Evolutionary conservation across 2,888 invertebrate genomes (phyloP).

Genomic region (Dioctria linearis): DNA sequence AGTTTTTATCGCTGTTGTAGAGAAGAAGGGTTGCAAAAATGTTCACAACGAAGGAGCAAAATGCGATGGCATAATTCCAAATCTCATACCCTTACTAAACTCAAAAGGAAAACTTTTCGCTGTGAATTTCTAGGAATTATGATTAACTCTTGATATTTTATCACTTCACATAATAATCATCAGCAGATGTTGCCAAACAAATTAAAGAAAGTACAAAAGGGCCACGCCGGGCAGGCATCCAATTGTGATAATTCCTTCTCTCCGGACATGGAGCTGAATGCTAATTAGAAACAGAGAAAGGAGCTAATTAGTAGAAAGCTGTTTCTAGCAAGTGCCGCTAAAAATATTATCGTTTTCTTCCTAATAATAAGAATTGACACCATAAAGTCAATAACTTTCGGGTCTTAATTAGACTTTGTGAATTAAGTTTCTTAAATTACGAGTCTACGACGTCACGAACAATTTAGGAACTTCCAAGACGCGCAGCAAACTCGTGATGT

Average conservation of each 20-base stretch:
- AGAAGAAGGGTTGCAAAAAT: neutral
- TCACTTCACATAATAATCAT: conserved; percentile 49
- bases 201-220: conserved; percentile 46
- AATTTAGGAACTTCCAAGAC: conserved; percentile 3
- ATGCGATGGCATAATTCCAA: neutral
- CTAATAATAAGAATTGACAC: conserved; percentile 54
- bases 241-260: conserved; percentile 38
- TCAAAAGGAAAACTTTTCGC: conserved; percentile 29
- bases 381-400: conserved; percentile 57
- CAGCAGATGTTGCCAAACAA: conserved; percentile 49
- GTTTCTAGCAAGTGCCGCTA: conserved; percentile 56
- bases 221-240: conserved; percentile 4
- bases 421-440: conserved; percentile 53
- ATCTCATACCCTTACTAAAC: neutral
- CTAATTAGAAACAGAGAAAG: conserved; percentile 52
- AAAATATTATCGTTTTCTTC: conserved; percentile 55
- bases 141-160: conserved; percentile 53
- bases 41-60: neutral
- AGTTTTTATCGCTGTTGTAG: neutral
- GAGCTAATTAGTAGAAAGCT: conserved; percentile 53
- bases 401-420: conserved; percentile 56
- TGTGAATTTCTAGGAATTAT: conserved; percentile 30
- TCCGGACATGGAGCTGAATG: conserved; percentile 56
- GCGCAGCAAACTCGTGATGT: neutral
- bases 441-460: neutral